Evolutionary conservation across 1,140 invertebrate genomes (phyloP), one percentile per base, ranked within the genome.

Genomic region (Piezodorus guildinii): DNA sequence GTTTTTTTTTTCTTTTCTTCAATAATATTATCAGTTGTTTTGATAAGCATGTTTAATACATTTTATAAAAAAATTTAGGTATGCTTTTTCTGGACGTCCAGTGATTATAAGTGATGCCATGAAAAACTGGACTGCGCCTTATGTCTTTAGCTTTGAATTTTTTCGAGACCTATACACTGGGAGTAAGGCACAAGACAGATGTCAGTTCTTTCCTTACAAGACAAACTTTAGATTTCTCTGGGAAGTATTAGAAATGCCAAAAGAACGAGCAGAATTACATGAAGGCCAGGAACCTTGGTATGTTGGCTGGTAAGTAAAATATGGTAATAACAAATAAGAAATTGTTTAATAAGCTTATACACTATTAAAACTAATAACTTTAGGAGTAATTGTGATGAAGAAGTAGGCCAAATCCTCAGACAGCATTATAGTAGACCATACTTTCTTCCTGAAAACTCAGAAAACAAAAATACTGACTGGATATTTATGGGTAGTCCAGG

Each of bases 401-500:
- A 81, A 54, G 86, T 87, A 27, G 86, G 87, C 0, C 79, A 83
- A 67, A 77, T 84, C 44, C 77, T 98, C 23, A 77, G 92, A 25
- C 69, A 83, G 63, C 89, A 93, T 73, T 96, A 96, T 72, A 73
- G 77, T 0, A 76, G 84, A 34, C 94, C 94, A 0, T 93, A 95
- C 71, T 97, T 98, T 73, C 78, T 98, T 6, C 92, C 94, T 0
- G 74, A 74, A 49, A 82, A 82, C 2, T 85, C 92, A 0, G 91
- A 95, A 73, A 88, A 85, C 66, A 89, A 90, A 70, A 86, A 84
- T 60, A 83, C 88, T 0, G 92, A 94, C 76, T 97, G 94, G 94
- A 91, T 97, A 68, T 97, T 97, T 71, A 96, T 97, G 85, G 94
- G 94, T 0, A 91, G 87, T 39, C 84, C 88, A 0, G 93, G 94